A percentile compares a stretch with the other conserved stretches of the same genome.
phyloP scores from a whole-genome alignment of 1,140 invertebrate genomes.

The Bradysia coprophila region DNA sequence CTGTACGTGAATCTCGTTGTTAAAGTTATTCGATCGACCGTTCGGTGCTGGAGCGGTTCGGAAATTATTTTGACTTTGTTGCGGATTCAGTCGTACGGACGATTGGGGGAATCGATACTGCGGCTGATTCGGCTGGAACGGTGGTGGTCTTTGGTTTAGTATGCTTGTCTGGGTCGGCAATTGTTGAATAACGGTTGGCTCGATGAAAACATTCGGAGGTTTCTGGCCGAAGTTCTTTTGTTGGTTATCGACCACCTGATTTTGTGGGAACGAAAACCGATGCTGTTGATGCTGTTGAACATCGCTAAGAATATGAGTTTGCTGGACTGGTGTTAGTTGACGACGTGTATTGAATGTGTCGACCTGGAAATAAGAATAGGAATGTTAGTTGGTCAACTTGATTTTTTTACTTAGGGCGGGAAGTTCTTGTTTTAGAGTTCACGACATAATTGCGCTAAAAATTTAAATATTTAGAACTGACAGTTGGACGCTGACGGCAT shows the following conservation, averaged over 20 bases:
- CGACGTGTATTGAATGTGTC: slow-evolving; percentile 3
- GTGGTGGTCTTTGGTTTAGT: background rate
- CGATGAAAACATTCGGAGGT: background rate
- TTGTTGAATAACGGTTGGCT: background rate
- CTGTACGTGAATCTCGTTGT: slow-evolving; percentile 7
- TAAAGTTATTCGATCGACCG: slow-evolving; percentile 2
- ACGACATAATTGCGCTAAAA: too few relatives aligned
- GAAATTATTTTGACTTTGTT: slow-evolving; percentile 2
- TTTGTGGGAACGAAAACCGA: slow-evolving; percentile 12
- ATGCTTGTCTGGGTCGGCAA: background rate
- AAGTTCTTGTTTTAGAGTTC: too few relatives aligned
- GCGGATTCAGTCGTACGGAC: slow-evolving; percentile 3
- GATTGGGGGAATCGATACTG: background rate
- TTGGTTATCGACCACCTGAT: slow-evolving; percentile 5
- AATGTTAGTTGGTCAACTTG: too few relatives aligned
- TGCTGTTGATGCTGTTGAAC: slow-evolving; percentile 35
- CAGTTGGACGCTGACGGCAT: too few relatives aligned
- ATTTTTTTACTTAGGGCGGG: too few relatives aligned
- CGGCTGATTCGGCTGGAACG: slow-evolving; percentile 3
- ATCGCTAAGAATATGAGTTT: slow-evolving; percentile 36
- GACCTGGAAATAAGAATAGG: background rate
- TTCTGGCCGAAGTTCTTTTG: slow-evolving; percentile 1
- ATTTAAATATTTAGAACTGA: too few relatives aligned
- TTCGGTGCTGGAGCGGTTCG: slow-evolving; percentile 1
- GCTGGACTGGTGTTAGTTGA: slow-evolving; percentile 31